These are phyloP conservation scores for Drosophila watanabei DNA, from an alignment of 1,140 invertebrate genomes.

Conservation along the genomic window DNA sequence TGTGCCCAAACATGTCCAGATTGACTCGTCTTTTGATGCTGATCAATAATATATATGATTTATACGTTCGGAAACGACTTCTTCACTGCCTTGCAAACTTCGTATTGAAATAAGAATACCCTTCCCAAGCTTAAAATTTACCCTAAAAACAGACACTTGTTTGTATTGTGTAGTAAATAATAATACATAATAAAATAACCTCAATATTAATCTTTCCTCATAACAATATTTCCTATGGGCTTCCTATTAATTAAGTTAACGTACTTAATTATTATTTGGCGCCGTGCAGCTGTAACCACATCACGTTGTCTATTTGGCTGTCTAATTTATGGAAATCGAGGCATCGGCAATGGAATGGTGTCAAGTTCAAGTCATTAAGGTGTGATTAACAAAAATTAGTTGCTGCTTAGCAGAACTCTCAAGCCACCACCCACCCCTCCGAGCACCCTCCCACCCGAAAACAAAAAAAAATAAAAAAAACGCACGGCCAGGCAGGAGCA, in stretches of 20 bases:
- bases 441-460: background rate
- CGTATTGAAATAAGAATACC: no score
- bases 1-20: no score
- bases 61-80: no score
- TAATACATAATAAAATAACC: background rate
- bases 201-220: background rate
- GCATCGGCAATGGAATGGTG: slow-evolving; percentile 61
- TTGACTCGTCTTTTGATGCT: background rate
- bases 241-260: no score
- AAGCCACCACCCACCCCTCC: background rate
- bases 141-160: background rate
- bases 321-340: slow-evolving; percentile 64
- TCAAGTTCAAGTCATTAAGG: slow-evolving; percentile 83
- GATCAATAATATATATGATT: background rate
- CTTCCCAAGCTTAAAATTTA: background rate
- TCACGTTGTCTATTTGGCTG: slow-evolving; percentile 48
- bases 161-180: background rate
- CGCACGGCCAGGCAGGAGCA: slow-evolving; percentile 36
- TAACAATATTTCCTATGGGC: no score
- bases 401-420: slow-evolving; percentile 64
- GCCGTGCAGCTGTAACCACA: slow-evolving; percentile 11
- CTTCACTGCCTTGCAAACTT: no score
- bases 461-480: background rate
- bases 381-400: slow-evolving; percentile 84
- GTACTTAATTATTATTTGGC: background rate